Conservation (phyloP, 2,113 vertebrate species). For the Hemiscyllium ocellatum region DNA sequence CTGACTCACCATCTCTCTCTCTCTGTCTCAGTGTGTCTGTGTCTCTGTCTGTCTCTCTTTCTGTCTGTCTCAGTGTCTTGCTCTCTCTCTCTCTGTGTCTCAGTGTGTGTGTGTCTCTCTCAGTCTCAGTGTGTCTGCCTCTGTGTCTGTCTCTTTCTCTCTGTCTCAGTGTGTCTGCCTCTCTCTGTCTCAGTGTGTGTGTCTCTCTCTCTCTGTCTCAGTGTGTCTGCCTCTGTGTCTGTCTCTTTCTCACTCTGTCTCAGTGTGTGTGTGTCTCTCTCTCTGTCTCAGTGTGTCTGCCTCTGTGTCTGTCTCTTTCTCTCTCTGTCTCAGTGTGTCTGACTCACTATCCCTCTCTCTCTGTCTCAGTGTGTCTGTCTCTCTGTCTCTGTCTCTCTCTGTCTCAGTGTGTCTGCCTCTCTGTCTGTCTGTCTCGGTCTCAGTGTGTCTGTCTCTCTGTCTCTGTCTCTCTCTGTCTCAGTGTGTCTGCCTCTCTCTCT, state of each 20-base stretch:
- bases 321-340: background rate
- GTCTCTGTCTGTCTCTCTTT: background rate
- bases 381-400: background rate
- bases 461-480: background rate
- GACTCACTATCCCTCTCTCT: background rate
- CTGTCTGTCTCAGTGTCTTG: background rate
- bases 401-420: no score
- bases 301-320: no score
- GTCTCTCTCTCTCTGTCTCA: background rate
- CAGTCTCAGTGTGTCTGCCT: background rate
- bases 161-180: background rate
- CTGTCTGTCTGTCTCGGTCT: no score
- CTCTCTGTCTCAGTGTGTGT: no score
- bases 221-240: background rate
- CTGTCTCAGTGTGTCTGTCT: background rate
- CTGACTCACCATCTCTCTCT: background rate
- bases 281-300: background rate
- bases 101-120: background rate
- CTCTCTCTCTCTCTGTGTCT: background rate
- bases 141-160: no score
- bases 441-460: no score
- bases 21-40: background rate
- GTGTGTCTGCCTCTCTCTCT: background rate
- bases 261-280: no score
- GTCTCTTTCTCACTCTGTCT: background rate